Base-by-base conservation (phyloP, 2,113 vertebrate genomes). In the Seriola dumerili region DNA sequence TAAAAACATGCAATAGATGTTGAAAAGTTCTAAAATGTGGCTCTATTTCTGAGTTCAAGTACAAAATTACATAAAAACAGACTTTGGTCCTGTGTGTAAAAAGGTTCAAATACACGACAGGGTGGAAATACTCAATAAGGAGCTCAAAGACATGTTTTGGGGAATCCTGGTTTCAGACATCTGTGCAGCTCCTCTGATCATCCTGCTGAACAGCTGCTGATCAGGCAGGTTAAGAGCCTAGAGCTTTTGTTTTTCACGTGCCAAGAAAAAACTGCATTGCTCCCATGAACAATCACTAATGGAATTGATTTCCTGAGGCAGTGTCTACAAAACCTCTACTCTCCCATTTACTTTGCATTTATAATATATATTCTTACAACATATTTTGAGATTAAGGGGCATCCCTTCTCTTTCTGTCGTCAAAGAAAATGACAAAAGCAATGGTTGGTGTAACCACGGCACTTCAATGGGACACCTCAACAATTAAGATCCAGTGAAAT, bases 251-350 rank as follows among this genome's bases (percentile, higher is more conserved):
- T 21, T 62, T 52, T 77, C 48, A 40, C 25, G 10, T 48, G 48
- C 57, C 38, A 64, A 76, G 67, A 46, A 61, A 70, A 59, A 16
- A 58, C 70, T 71, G 70, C 78, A 66, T 29, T 34, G 8, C 44
- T 77, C 32, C 40, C 54, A 57, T 61, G 65, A 72, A 76, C 62
- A 75, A 55, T 72, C 62, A 54, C 78, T 72, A 4, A 5, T 57
- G 75, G 7, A 57, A 68, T 57, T 8, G 32, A 52, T 59, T 73
- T 50, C 42, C 70, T 3, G 2, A 76, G 19, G 64, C 38, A 70
- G 65, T 42, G 32, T 70, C 65, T 62, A 14, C 11, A 62, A 69
- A 38, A 59, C 58, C 29, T 54, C 59, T 29, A 42, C 25, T 23
- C 29, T 46, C 23, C 14, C 40, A 25, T 9, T 14, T 48, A 32